Conservation (phyloP, 1,140 invertebrate genomes). For the Ooceraea biroi region DNA sequence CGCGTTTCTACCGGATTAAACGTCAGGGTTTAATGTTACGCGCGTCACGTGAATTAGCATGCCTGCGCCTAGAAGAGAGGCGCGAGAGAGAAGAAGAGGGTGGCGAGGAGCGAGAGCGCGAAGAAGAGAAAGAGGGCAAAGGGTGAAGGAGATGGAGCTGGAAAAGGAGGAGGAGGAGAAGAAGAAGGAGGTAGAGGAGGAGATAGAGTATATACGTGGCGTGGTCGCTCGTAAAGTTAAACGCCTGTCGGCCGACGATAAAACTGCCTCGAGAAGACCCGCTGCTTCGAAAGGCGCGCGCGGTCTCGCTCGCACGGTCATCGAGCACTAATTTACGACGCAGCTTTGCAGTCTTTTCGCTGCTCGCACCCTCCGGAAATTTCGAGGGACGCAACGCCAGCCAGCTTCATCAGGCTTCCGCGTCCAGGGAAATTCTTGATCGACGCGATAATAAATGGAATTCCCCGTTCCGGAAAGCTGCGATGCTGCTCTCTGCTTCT, state of each 20-base stretch:
- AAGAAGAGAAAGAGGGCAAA: slow-evolving; percentile 36
- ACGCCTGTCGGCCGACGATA: slow-evolving; percentile 84
- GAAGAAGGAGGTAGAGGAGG: slow-evolving; percentile 34
- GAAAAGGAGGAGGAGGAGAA: slow-evolving; percentile 14
- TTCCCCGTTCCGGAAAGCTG: too few relatives aligned
- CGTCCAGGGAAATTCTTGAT: slow-evolving; percentile 3
- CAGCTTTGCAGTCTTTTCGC: slow-evolving; percentile 77
- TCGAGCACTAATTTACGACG: slow-evolving; percentile 84
- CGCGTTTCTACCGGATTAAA: slow-evolving; percentile 77
- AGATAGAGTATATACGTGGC: slow-evolving; percentile 73
- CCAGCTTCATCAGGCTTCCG: slow-evolving; percentile 16
- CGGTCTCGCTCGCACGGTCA: slow-evolving; percentile 78
- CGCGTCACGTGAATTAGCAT: slow-evolving; percentile 82
- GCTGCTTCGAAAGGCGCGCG: slow-evolving; percentile 66
- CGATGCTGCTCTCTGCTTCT: too few relatives aligned
- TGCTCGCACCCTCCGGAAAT: slow-evolving; percentile 67
- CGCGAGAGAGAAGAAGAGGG: slow-evolving; percentile 8
- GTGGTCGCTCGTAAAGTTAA: slow-evolving; percentile 85
- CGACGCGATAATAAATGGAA: too few relatives aligned
- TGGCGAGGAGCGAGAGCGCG: slow-evolving; percentile 8
- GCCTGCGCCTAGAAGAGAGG: slow-evolving; percentile 70
- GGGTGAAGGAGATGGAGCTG: slow-evolving; percentile 22
- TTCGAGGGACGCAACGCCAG: slow-evolving; percentile 66
- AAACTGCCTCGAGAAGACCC: slow-evolving; percentile 79
- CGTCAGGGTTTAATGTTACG: slow-evolving; percentile 81